Base-by-base conservation (phyloP, 1,140 invertebrate genomes). In the Panagrolaimus sp. region DNA sequence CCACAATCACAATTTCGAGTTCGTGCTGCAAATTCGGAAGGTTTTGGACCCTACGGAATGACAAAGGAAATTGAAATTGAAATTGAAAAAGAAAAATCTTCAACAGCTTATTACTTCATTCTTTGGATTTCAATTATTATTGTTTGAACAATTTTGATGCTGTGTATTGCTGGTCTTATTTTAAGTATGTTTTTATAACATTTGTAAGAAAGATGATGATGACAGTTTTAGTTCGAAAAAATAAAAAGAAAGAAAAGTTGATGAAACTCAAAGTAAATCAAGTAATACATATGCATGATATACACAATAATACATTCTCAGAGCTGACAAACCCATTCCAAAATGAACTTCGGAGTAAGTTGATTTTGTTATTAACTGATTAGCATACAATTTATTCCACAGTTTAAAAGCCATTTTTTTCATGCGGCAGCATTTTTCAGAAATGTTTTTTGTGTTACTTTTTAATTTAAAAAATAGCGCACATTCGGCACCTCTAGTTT, bases 21-120 rank as follows among this genome's bases (percentile, higher is more conserved):
- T 9, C 64, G 80, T 25, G 80, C 80, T 23, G 81, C 77, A 0
- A 82, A 82, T 70, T 57, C 70, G 27, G 81, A 82, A 69, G 80
- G 80, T 20, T 81, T 82, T 48, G 80, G 80, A 13, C 68, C 72
- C 2, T 82, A 81, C 63, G 80, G 68, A n/a, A 79, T 38, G 31
- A 62, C 48, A 46, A 48, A 65, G 25, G 51, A 57, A 57, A 57
- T 57, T 20, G 51, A 57, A 57, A 16, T 57, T n/a, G n/a, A n/a
- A n/a, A n/a, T n/a, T 27, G 27, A 20, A 1, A 27, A 27, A n/a
- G 51, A 57, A 16, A 57, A 20, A 27, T 20, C 20, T 8, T 57
- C 51, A 69, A 51, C 63, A 9, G 63, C 25, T 14, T 65, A 69
- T 20, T 45, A 31, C 31, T 70, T 43, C 13, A 9, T 68, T 25